A percentile compares a stretch with the other conserved stretches of the same genome.
These are phyloP conservation scores for Meleagris gallopavo DNA, from an alignment of 2,113 vertebrate genomes.

Conservation along the genomic window DNA sequence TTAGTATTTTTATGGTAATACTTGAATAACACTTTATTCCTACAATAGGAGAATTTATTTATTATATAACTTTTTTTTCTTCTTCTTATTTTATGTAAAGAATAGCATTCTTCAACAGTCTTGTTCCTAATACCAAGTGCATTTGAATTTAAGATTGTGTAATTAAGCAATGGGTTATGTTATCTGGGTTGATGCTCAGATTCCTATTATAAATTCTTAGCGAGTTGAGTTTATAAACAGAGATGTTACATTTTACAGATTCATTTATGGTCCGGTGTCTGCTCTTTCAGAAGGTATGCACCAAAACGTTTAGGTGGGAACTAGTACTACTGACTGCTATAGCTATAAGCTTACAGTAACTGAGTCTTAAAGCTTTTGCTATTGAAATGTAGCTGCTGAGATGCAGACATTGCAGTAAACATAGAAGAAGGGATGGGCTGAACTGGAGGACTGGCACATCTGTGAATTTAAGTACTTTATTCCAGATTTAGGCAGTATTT, in stretches of 20 bases:
- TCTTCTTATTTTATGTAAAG: neutral
- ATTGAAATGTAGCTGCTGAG: neutral
- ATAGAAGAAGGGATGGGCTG: neutral
- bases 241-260: neutral
- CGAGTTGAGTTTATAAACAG: neutral
- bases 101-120: neutral
- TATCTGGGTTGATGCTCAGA: neutral
- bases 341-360: neutral
- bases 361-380: neutral
- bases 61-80: neutral
- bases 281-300: neutral
- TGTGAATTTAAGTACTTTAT: neutral
- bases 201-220: neutral
- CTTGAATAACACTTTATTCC: neutral
- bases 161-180: neutral
- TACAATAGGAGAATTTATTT: neutral
- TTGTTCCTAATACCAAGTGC: neutral
- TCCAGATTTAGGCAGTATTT: neutral
- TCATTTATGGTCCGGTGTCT: too few species aligned
- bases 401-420: neutral
- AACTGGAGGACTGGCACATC: neutral
- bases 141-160: neutral
- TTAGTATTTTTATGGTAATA: neutral
- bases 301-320: neutral
- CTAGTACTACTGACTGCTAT: neutral